Conservation (phyloP, 2,888 invertebrate genomes). For the Hedya salicella region DNA sequence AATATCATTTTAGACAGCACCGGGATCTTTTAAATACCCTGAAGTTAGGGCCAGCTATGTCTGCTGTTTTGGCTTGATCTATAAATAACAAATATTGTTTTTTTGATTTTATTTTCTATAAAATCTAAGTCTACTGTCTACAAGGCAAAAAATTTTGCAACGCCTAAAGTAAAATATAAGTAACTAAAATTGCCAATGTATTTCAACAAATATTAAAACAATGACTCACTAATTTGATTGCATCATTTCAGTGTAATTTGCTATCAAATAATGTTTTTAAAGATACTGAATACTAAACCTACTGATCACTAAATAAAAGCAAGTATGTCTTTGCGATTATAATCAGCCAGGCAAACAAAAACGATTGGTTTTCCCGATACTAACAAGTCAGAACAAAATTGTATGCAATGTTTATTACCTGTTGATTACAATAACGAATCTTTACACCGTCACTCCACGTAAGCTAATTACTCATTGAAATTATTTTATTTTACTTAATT, state of each 20-base stretch:
- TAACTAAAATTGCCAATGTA: neutral
- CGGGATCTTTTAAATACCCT: conserved; percentile 4
- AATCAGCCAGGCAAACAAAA: neutral
- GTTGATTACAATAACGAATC: neutral
- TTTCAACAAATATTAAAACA: neutral
- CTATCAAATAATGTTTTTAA: neutral
- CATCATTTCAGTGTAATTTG: conserved; percentile 16
- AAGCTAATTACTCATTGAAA: neutral
- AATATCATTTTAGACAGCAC: conserved; percentile 29
- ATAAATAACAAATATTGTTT: conserved; percentile 5
- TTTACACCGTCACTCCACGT: neutral
- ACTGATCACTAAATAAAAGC: neutral
- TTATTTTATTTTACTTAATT: conserved; percentile 48
- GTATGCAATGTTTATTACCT: conserved; percentile 5
- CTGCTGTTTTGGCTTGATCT: conserved; percentile 8
- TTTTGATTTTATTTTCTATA: neutral
- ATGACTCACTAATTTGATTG: conserved; percentile 35
- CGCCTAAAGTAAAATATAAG: neutral
- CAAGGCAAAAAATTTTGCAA: neutral
- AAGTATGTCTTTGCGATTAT: neutral
- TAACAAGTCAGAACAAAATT: neutral
- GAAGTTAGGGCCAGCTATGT: conserved; percentile 1
- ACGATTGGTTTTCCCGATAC: neutral
- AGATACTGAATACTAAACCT: neutral
- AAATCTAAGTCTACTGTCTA: neutral